Conservation (phyloP, 2,113 vertebrate genomes). For the Promerops cafer region DNA sequence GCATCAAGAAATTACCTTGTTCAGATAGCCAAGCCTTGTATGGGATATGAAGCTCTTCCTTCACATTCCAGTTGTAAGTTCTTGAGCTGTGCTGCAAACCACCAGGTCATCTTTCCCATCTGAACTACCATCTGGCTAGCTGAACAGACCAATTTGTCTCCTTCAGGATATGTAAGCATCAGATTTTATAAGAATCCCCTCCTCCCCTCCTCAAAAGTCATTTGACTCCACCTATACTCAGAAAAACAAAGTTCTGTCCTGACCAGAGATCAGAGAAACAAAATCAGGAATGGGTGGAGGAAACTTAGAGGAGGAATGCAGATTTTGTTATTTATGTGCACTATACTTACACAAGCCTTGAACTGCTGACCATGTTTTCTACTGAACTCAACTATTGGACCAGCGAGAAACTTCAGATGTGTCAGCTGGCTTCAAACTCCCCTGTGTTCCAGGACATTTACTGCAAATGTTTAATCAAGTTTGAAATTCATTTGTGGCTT, state of each 20-base stretch:
- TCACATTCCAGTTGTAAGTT: background rate
- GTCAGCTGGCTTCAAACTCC: background rate
- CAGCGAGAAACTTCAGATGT: background rate
- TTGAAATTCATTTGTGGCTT: background rate
- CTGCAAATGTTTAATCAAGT: background rate
- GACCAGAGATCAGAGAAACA: background rate
- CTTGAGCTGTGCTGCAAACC: background rate
- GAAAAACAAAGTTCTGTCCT: background rate
- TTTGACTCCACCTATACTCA: conserved; percentile 23
- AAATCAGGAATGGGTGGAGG: background rate
- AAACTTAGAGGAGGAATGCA: background rate
- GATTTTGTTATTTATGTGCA: background rate
- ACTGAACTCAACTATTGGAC: background rate
- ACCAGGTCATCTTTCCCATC: background rate
- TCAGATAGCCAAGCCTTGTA: background rate
- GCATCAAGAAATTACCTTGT: conserved; percentile 32
- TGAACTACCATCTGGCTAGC: background rate
- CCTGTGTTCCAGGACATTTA: background rate
- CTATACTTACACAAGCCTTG: background rate
- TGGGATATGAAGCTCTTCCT: background rate
- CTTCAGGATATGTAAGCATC: background rate
- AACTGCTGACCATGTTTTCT: background rate
- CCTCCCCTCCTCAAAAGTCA: background rate
- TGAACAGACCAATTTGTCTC: background rate
- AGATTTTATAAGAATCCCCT: conserved; percentile 3